Evolutionary conservation across 2,797 vertebrate species (phyloP), one percentile per base, ranked within the genome.

Genomic region (Eospalax fontanierii): DNA sequence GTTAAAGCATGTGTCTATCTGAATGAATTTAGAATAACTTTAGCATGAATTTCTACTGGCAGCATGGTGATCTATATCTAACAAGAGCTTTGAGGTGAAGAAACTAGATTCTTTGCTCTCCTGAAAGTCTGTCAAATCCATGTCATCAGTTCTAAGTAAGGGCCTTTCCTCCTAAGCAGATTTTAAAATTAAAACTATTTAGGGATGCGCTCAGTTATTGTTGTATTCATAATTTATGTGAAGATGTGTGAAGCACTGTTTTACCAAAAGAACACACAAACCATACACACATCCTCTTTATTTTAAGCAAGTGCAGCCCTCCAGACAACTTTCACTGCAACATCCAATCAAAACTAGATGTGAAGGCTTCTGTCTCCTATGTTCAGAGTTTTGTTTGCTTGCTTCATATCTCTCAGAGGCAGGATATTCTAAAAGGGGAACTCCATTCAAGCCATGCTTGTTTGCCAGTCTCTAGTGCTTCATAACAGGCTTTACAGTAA

Each of bases 261-360:
- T 86, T 9, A 80, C 10, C 61, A 46, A 59, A 78, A 87, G 75
- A 86, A 71, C 15, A 90, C 21, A 89, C 7, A 35, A 84, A 85
- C 33, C 21, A 75, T 26, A 14, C 35, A 30, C 22, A 61, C 16
- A 16, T 63, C 30, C 24, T 93, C 71, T 85, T 78, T 28, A 33
- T 94, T 65, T 79, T 68, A 82, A 76, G 74, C 3, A 70, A 79
- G 81, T 43, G 30, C 1, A 74, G 75, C 40, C 75, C 74, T 63
- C 26, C 4, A 43, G 70, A 87, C 92, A 84, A 40, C 28, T 18
- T 46, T 73, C 66, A 40, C 30, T 40, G n/a, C 76, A 15, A 43
- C n/a, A 57, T 43, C n/a, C 66, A 40, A 93, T 91, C 11, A 76
- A 95, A 94, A 40, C 1, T 46, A 93, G 43, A 43, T 50, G 76